Evolutionary conservation across 2,888 invertebrate genomes (phyloP), one percentile per base, ranked within the genome.

Genomic region (Drosophila recens): DNA sequence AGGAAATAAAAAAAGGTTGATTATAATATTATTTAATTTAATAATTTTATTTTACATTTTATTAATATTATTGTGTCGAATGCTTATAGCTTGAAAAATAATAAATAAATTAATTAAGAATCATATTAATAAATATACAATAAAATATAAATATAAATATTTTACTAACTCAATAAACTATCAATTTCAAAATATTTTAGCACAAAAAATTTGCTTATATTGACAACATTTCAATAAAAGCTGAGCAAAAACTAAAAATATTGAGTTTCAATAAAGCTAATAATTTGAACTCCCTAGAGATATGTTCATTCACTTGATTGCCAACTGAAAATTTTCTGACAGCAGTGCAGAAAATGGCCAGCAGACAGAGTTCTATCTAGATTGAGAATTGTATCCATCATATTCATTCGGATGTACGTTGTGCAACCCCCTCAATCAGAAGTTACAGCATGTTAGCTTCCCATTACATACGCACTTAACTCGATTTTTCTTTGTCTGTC

Each of bases 181-280:
- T 91, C 91, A 91, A 91, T 91, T 92, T 91, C 42, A 80, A 63
- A 84, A 79, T 79, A 80, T 87, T 20, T 20, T 2, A 20, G 2
- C 20, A 20, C 2, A 20, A 20, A 20, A 1, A 20, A 20, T 20
- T 20, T 1, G 8, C 2, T 1, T 2, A 2, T 8, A 30, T 4
- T 3, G 8, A 27, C 10, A 49, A 1, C 34, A 13, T 20, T 20
- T 17, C 15, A 43, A 9, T 27, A 30, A 42, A 2, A 15, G 8
- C 43, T 11, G n/a, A 38, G n/a, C 6, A 2, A 38, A 6, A 15
- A 9, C 13, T n/a, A 2, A 51, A 42, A 49, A 51, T 61, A 34
- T 62, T 11, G 27, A 46, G 30, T 20, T 30, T 17, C 27, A 34
- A 8, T 36, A 8, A 9, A 30, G 42, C 57, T 45, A 51, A 57